Base-by-base conservation (phyloP, 1,140 invertebrate genomes). In the Bradynema listronoti region DNA sequence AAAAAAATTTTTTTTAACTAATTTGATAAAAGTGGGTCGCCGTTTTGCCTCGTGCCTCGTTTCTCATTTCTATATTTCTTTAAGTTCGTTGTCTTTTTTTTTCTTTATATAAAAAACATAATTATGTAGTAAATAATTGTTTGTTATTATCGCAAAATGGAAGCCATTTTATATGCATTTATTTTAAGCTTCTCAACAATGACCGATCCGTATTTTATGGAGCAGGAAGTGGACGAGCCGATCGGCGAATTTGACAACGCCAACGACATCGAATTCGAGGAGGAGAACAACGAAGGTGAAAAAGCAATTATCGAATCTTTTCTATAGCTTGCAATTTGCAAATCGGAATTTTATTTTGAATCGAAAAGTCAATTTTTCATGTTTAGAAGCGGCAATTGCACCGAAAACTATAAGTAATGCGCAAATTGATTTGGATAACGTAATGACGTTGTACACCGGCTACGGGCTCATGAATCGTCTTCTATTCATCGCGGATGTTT, bases 391-490 rank as follows among this genome's bases (percentile, higher is more conserved):
- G 30, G 19, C 32, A n/a, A 7, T 24, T 54, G 19, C 16, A 11
- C 61, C 61, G 6, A 42, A 58, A 16, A 63, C 61, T 27, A 61
- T 63, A 4, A 45, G 65, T 32, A 45, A 22, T 16, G 62, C 33
- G 19, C 19, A 32, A 22, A 68, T 67, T 43, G 65, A 67, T n/a
- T 30, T 67, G 24, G 65, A 67, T 14, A 60, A 27, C 11, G 24
- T 67, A 22, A 16, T 22, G 3, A 62, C 55, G 22, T 43, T 47
- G n/a, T 67, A 72, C 39, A 55, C 54, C 5, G 51, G 34, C 7
- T 66, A 64, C 43, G 65, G 66, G 7, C 36, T 67, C 24, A 66
- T 67, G 39, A 69, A 63, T 49, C 29, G 61, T 7, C 33, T 59
- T 33, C 27, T 65, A 22, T 60, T 64, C 33, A 32, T 63, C 19